Conservation (phyloP, 2,113 vertebrate species). For the Archocentrus centrarchus region DNA sequence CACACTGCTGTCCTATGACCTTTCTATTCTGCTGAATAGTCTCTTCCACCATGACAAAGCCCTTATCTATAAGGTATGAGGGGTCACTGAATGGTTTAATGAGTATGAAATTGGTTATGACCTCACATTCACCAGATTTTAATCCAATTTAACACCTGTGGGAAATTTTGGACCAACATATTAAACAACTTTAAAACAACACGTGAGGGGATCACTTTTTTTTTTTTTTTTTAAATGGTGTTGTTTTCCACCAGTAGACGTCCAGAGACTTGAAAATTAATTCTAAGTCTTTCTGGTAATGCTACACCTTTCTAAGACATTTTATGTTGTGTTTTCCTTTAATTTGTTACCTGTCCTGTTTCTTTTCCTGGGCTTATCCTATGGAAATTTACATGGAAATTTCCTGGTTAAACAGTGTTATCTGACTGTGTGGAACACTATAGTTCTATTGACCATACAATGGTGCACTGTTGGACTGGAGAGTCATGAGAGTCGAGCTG, state of each 20-base stretch:
- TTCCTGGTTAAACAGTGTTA: neutral
- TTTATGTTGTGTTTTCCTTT: neutral
- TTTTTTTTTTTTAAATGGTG: neutral
- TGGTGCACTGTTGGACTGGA: neutral
- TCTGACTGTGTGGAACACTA: slow-evolving; percentile 5
- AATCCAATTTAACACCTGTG: neutral
- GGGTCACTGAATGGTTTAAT: no score
- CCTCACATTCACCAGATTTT: neutral
- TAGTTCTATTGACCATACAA: neutral
- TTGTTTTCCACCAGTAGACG: neutral
- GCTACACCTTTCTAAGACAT: neutral
- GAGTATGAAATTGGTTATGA: neutral
- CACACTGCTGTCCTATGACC: neutral
- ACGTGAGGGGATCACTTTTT: neutral
- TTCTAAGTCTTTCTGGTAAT: neutral
- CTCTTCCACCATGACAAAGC: neutral
- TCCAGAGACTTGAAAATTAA: neutral
- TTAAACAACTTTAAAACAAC: neutral
- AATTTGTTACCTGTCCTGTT: neutral
- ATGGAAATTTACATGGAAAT: slow-evolving; percentile 26
- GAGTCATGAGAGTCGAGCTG: neutral
- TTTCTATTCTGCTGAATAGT: neutral
- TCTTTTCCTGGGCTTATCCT: neutral
- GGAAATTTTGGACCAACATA: neutral
- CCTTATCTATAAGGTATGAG: neutral